A percentile compares a stretch with the other conserved stretches of the same genome.
These are phyloP conservation scores for Criorhina ranunculi DNA, from an alignment of 2,888 invertebrate genomes.

Conservation along the genomic window DNA sequence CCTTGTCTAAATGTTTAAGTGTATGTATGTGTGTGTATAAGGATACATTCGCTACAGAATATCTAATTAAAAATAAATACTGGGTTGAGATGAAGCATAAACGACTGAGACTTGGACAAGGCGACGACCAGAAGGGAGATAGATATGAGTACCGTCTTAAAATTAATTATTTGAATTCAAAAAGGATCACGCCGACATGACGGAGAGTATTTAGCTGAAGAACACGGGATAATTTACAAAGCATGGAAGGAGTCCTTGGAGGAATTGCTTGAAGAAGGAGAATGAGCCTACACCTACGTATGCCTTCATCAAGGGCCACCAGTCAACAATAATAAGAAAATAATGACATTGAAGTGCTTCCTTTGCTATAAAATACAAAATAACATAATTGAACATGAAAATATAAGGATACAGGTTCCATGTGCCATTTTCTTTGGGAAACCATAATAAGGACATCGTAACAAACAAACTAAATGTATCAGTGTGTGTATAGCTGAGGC, in stretches of 20 bases:
- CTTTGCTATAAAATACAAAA: slow-evolving; percentile 16
- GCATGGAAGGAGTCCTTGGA: too few relatives aligned
- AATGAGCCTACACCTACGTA: slow-evolving; percentile 20
- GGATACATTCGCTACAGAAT: not conserved
- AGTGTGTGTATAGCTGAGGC: slow-evolving; percentile 8
- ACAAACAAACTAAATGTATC: slow-evolving; percentile 27
- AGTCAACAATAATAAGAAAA: not conserved
- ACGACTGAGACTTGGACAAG: not conserved
- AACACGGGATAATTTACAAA: too few relatives aligned
- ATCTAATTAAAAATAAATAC: slow-evolving; percentile 20
- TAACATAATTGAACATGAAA: slow-evolving; percentile 21
- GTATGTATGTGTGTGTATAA: too few relatives aligned
- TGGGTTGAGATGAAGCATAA: not conserved
- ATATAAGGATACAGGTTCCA: slow-evolving; percentile 8
- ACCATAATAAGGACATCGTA: slow-evolving; percentile 40
- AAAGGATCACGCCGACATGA: not conserved
- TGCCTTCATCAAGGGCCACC: not conserved
- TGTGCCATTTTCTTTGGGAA: not conserved
- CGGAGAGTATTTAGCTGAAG: not conserved
- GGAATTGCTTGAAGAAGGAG: not conserved
- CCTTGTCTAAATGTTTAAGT: slow-evolving; percentile 17
- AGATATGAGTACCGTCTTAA: not conserved
- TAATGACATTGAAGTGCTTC: slow-evolving; percentile 31
- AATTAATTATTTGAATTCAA: slow-evolving; percentile 6
- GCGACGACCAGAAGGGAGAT: not conserved